These are phyloP conservation scores for cat (Felis catus) DNA, from an alignment of 2,113 vertebrate species.

Conservation along the genomic window F.catus_Fca126_mat1.0 CM031417.1:26707501-26708000, in stretches of 20 bases:
- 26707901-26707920: background rate
- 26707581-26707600: background rate
- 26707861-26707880: background rate
- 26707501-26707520: background rate
- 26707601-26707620: background rate
- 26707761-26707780: background rate
- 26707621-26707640: background rate
- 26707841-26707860: background rate
- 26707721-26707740: fast-evolving
- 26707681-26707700: background rate
- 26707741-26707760: background rate
- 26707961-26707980: too few species aligned
- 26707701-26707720: background rate
- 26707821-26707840: background rate
- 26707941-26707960: background rate
- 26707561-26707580: background rate
- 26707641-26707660: background rate
- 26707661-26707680: background rate
- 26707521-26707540: too few species aligned
- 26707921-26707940: background rate
- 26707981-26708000: too few species aligned
- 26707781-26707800: background rate
- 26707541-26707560: background rate
- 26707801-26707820: background rate
- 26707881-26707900: background rate